phyloP scores from a whole-genome alignment of 2,113 vertebrate genomes.

The Grammomys dolichurus region DNA sequence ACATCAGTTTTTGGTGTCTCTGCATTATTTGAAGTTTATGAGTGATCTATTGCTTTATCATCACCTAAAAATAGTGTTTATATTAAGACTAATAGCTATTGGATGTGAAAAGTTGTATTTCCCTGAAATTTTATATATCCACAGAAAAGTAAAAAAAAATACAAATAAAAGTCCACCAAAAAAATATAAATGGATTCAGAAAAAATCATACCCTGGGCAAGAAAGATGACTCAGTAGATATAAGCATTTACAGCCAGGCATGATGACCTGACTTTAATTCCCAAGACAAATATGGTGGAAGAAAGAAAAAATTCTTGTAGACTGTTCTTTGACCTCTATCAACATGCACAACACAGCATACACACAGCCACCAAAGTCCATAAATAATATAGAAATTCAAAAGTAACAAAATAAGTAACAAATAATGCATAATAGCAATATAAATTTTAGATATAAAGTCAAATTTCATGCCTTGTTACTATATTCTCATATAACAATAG shows the following conservation, averaged over 20 bases:
- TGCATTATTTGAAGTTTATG: background rate
- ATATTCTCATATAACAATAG: background rate
- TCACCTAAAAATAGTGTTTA: background rate
- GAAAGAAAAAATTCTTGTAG: background rate
- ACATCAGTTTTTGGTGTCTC: background rate
- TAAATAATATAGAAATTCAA: no score
- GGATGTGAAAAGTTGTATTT: background rate
- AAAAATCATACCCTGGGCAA: background rate
- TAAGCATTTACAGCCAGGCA: background rate
- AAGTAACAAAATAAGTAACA: background rate
- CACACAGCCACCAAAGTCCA: no score
- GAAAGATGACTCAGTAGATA: background rate
- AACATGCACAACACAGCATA: background rate
- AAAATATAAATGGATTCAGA: background rate
- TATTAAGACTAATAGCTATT: background rate
- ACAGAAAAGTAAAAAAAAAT: background rate
- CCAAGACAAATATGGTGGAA: no score
- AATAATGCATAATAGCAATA: background rate
- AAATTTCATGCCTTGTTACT: background rate
- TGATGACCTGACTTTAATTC: background rate
- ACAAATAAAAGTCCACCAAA: background rate
- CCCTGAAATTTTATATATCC: background rate
- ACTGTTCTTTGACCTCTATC: background rate
- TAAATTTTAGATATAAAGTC: background rate
- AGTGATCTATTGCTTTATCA: background rate